These are phyloP conservation scores for Eulithis testata DNA, from an alignment of 2,888 invertebrate species.

Conservation along the genomic window DNA sequence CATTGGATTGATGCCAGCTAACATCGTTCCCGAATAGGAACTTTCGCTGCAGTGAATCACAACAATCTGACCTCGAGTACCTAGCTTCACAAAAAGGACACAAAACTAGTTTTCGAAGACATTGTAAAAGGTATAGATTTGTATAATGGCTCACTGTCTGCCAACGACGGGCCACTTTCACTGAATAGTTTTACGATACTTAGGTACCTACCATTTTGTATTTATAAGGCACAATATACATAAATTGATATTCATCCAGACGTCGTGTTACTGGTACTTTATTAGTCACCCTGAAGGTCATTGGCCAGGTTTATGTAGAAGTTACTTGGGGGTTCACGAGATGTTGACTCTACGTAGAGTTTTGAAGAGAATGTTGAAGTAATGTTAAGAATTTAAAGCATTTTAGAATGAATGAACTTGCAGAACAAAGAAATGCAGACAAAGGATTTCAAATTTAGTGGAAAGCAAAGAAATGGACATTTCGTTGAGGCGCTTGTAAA, in stretches of 20 bases:
- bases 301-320: slow-evolving; percentile 28
- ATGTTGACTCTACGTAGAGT: slow-evolving; percentile 9
- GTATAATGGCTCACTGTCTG: background rate
- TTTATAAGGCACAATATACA: background rate
- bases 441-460: slow-evolving; percentile 34
- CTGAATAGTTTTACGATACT: slow-evolving; percentile 17
- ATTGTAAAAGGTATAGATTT: background rate
- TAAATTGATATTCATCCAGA: background rate
- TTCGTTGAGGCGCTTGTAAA: slow-evolving; percentile 8
- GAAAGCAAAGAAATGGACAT: slow-evolving; percentile 23
- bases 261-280: background rate
- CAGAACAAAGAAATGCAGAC: slow-evolving; percentile 36
- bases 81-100: slow-evolving; percentile 9
- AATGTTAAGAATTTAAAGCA: slow-evolving; percentile 39
- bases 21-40: slow-evolving; percentile 46
- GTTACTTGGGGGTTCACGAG: background rate
- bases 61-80: slow-evolving; percentile 41
- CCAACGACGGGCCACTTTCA: slow-evolving; percentile 45
- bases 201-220: background rate
- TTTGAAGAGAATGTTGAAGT: slow-evolving; percentile 39
- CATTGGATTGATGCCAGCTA: slow-evolving; percentile 49
- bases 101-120: slow-evolving; percentile 34
- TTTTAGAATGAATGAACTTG: slow-evolving; percentile 36
- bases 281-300: slow-evolving; percentile 3
- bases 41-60: slow-evolving; percentile 50